These are phyloP conservation scores for Lateolabrax maculatus DNA, from an alignment of 2,797 vertebrate species.

Conservation along the genomic window DNA sequence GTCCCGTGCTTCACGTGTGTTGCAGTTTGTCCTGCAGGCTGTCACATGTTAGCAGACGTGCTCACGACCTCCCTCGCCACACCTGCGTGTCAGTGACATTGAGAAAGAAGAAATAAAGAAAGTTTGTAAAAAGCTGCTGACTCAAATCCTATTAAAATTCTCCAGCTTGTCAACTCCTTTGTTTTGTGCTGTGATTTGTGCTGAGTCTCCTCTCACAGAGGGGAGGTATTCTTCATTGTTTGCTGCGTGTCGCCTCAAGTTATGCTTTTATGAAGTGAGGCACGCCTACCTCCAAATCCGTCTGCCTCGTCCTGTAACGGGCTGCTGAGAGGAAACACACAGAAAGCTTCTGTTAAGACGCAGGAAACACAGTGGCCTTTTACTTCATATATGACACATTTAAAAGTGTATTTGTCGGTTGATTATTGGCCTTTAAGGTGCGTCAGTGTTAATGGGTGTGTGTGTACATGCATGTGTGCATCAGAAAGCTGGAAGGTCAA, in stretches of 20 bases:
- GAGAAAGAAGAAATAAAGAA: constrained; percentile 12
- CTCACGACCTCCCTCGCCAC: neutral
- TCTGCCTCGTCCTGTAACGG: constrained; percentile 20
- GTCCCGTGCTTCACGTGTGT: too few relatives aligned
- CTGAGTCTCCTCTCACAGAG: constrained; percentile 28
- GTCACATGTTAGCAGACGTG: neutral
- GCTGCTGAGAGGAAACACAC: constrained; percentile 11
- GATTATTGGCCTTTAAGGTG: neutral
- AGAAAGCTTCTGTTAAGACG: neutral
- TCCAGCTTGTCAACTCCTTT: constrained; percentile 36
- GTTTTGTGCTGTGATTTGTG: constrained; percentile 57
- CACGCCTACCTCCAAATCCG: constrained; percentile 43
- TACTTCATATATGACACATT: neutral
- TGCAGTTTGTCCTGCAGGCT: constrained; percentile 1
- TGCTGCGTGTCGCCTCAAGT: constrained; percentile 53
- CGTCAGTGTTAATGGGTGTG: constrained; percentile 10
- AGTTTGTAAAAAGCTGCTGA: constrained; percentile 51
- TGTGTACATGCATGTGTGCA: neutral
- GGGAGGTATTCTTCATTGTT: constrained; percentile 38
- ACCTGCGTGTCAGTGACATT: constrained; percentile 12
- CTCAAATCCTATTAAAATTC: constrained; percentile 51
- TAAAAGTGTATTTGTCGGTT: neutral
- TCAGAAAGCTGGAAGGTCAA: constrained; percentile 36
- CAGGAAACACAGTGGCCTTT: neutral
- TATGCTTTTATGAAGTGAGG: constrained; percentile 45